Percentiles rank a stretch among this genome's conserved stretches.
These are phyloP conservation scores for Lysiphlebus fabarum DNA, from an alignment of 1,140 invertebrate genomes.

Conservation along the genomic window DNA sequence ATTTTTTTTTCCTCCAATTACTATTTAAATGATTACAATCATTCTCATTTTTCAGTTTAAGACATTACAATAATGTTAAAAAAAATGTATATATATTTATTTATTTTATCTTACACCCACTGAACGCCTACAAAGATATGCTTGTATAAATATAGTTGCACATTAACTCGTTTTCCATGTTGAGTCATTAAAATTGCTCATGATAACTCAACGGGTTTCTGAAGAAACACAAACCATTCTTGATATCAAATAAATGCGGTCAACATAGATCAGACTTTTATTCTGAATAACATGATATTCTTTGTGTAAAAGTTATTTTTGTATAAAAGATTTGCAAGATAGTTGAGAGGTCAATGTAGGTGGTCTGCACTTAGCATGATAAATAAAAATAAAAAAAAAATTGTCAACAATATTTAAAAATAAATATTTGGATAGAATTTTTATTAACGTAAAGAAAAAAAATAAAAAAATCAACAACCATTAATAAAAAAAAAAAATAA, in stretches of 20 bases:
- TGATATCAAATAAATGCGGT: slow-evolving; percentile 15
- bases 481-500: too few species aligned
- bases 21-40: slow-evolving; percentile 1
- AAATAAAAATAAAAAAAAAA: too few species aligned
- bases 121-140: slow-evolving; percentile 12
- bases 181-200: slow-evolving; percentile 27
- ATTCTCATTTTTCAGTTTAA: slow-evolving; percentile 2
- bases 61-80: too few species aligned
- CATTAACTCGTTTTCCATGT: slow-evolving; percentile 17
- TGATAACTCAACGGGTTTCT: slow-evolving; percentile 27
- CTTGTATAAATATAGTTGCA: slow-evolving; percentile 23
- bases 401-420: too few species aligned
- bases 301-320: neutral
- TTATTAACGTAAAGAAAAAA: too few species aligned
- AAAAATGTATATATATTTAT: neutral
- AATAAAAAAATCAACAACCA: too few species aligned
- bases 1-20: slow-evolving; percentile 14
- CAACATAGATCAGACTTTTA: slow-evolving; percentile 12
- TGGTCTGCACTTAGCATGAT: too few species aligned
- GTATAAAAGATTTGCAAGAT: too few species aligned
- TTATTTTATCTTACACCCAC: slow-evolving; percentile 20
- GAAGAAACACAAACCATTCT: slow-evolving; percentile 17
- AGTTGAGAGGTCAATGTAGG: too few species aligned
- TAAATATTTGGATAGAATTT: too few species aligned
- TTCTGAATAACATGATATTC: neutral